Base-by-base conservation (phyloP, 2,888 invertebrate genomes). In the Odontocerum albicorne region DNA sequence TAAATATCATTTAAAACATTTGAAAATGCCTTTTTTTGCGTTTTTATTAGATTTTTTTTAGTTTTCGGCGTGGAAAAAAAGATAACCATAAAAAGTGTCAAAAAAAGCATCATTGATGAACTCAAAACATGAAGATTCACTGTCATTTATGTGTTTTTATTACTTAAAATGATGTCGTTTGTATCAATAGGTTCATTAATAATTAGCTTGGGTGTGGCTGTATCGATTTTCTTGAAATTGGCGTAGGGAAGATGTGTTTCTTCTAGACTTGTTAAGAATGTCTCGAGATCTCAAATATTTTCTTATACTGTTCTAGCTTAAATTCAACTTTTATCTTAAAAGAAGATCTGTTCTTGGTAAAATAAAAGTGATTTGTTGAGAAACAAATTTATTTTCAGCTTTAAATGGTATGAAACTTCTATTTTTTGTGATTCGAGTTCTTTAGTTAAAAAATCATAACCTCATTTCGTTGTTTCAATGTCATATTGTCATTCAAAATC, bases 131-230 rank as follows among this genome's bases (percentile, higher is more conserved):
- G n/a, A n/a, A n/a, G n/a, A n/a, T n/a, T 10, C 7, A 15, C 10
- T 3, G 49, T 4, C 19, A 19, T 4, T 49, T 39, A 21, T 7
- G 22, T 16, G 46, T 35, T 46, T 12, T 35, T 36, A 35, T 19
- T n/a, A 49, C 21, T 19, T 16, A 12, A 20, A 40, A 43, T 43
- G 10, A 31, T 16, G 15, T 8, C 27, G 10, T 40, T 19, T n/a
- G 15, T 1, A 32, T 13, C n/a, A 31, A 32, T 20, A 63, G 64
- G 65, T 62, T 66, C 64, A 65, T 61, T 59, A 65, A 76, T 77
- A 75, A 77, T 77, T 75, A 76, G 70, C 71, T 69, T 68, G 77
- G 77, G 77, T 75, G 77, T 78, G 77, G 77, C 77, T 71, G 31
- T 78, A 78, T 78, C 72, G 77, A 78, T 78, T 78, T 78, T 77